These are phyloP conservation scores for Pseudomyrmex dendroicus DNA, from an alignment of 1,140 invertebrate species.

Conservation along the genomic window DNA sequence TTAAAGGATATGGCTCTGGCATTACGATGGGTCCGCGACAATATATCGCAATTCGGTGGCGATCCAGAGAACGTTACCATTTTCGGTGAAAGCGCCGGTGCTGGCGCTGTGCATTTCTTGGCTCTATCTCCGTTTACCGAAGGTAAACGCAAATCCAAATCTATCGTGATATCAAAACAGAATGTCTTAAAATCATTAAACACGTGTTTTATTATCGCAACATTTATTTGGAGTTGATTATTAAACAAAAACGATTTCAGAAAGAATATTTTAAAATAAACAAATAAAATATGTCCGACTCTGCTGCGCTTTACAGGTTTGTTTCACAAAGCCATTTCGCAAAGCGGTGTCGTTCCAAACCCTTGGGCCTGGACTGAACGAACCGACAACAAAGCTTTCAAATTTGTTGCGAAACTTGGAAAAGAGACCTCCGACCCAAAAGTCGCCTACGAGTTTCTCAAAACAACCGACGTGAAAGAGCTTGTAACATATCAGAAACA, in stretches of 20 bases:
- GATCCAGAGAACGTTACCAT: constrained; percentile 82
- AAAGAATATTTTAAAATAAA: too few relatives aligned
- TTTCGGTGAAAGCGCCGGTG: constrained; percentile 86
- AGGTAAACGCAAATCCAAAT: constrained; percentile 65
- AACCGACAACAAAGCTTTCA: not conserved
- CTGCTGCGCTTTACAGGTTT: constrained; percentile 77
- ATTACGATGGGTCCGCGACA: constrained; percentile 82
- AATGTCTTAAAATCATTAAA: not conserved
- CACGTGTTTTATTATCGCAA: too few relatives aligned
- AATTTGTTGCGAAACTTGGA: constrained; percentile 80
- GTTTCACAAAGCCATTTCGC: constrained; percentile 87
- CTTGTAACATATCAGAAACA: constrained; percentile 47
- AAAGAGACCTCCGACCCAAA: constrained; percentile 81
- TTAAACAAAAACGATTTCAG: too few relatives aligned
- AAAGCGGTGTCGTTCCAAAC: constrained; percentile 86
- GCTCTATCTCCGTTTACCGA: constrained; percentile 70
- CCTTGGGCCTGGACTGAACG: constrained; percentile 77
- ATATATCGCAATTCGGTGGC: constrained; percentile 80
- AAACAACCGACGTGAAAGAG: constrained; percentile 74
- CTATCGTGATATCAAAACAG: not conserved
- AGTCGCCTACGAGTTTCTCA: constrained; percentile 83
- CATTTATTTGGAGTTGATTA: not conserved
- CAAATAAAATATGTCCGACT: not conserved
- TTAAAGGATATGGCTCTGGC: constrained; percentile 86
- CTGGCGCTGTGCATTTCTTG: constrained; percentile 83